Evolutionary conservation across 2,888 invertebrate species (phyloP).

Genomic region (Abscondita cerata): DNA sequence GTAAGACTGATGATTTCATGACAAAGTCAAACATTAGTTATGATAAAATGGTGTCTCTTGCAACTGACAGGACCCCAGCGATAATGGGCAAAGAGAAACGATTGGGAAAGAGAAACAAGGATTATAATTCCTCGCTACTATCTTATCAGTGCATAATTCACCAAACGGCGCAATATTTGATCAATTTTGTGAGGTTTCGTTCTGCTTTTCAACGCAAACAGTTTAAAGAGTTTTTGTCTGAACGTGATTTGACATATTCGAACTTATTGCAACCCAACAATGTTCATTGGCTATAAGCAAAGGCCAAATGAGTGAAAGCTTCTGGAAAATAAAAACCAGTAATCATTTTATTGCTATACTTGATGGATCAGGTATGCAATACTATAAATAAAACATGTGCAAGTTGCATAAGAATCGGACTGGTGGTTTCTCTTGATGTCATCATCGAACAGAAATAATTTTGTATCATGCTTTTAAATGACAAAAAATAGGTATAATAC

Average conservation of each 20-base stretch:
- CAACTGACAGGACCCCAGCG: slow-evolving; percentile 37
- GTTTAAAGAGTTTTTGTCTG: slow-evolving; percentile 36
- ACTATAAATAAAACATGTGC: no score
- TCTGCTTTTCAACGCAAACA: slow-evolving; percentile 34
- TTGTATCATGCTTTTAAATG: no score
- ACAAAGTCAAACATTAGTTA: no score
- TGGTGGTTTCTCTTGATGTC: no score
- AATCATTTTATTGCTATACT: no score
- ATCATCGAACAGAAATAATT: no score
- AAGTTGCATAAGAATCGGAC: no score
- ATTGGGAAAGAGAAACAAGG: slow-evolving; percentile 36
- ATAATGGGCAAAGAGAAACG: slow-evolving; percentile 41
- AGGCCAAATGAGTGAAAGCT: no score
- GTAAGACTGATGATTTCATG: no score
- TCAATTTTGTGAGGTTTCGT: slow-evolving; percentile 40
- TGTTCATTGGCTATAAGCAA: slow-evolving; percentile 44
- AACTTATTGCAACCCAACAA: slow-evolving; percentile 43
- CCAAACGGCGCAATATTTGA: slow-evolving; percentile 39
- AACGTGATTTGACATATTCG: slow-evolving; percentile 43
- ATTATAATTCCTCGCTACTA: slow-evolving; percentile 32
- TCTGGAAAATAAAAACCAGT: no score
- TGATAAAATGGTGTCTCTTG: slow-evolving; percentile 12
- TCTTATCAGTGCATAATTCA: slow-evolving; percentile 39
- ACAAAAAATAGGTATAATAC: no score
- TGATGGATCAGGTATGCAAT: no score